A percentile compares a stretch with the other conserved stretches of the same genome.
phyloP scores from a whole-genome alignment of 2,888 invertebrate species.

The Brenthis hecate region DNA sequence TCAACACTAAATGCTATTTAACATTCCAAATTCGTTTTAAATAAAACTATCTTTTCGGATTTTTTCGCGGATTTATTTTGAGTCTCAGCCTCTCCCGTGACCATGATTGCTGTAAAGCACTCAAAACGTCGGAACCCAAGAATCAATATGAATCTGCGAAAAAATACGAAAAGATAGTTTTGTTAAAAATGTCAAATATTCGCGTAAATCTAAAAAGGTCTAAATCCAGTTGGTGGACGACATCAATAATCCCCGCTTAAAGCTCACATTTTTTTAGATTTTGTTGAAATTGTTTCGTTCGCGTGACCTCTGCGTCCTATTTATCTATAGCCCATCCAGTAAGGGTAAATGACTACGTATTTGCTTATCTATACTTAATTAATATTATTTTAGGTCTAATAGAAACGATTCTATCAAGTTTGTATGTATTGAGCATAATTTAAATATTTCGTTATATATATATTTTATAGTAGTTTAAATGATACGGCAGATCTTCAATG shows the following conservation, averaged over 20 bases:
- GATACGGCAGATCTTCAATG: conserved; percentile 59
- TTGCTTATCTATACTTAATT: conserved; percentile 8
- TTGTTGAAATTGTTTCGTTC: conserved; percentile 19
- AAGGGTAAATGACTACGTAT: conserved; percentile 17
- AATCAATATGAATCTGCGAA: neutral
- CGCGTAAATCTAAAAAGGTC: conserved; percentile 37
- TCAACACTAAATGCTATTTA: conserved; percentile 67
- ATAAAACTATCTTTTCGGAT: no score
- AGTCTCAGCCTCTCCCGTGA: no score
- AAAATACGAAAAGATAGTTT: no score
- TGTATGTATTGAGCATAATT: neutral
- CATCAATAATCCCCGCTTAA: conserved; percentile 71
- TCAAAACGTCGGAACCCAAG: neutral
- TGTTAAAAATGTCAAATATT: no score
- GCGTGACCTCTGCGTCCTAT: conserved; percentile 23
- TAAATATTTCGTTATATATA: conserved; percentile 1
- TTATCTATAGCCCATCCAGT: conserved; percentile 15
- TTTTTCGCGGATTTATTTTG: no score
- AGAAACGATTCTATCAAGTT: neutral
- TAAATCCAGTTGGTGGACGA: conserved; percentile 71
- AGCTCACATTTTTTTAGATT: conserved; percentile 61
- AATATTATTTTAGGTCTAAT: no score
- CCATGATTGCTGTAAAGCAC: no score
- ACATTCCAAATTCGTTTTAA: conserved; percentile 60
- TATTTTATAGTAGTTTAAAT: conserved; percentile 17